Base-by-base conservation (phyloP, 2,797 vertebrate genomes). In the Cottoperca gobio region DNA sequence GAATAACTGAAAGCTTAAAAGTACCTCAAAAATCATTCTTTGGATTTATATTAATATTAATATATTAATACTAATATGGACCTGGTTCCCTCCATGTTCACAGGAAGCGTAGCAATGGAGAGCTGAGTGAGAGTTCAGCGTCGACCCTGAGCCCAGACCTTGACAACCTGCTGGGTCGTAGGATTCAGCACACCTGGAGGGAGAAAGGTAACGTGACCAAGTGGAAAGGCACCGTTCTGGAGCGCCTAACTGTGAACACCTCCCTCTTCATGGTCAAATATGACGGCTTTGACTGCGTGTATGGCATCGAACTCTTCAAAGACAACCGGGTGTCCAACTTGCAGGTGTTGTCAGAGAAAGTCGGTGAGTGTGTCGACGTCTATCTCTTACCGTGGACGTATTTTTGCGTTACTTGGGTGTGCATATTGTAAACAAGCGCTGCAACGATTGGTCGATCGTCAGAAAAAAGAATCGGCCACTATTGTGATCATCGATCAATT, bases 201-300 rank as follows among this genome's bases (percentile, higher is more conserved):
- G 95, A 96, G 91, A 96, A 96, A 81, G 95, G 95, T 0, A 94
- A 92, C 0, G 86, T 95, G 72, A 96, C 95, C 74, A 95, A 95
- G 81, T 96, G 95, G 95, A 96, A 96, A 79, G 95, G 95, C 73
- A 96, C 95, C 0, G 95, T 96, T 2, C 86, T 96, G 78, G 95
- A 96, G 91, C 94, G 95, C 14, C 92, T 96, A 1, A 93, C 86
- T 5, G 94, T 95, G 57, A 95, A 95, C 89, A 91, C 54, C 35
- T 95, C 92, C 4, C 94, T 96, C 50, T 96, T 94, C 89, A 95
- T 96, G 95, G 94, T 96, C 57, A 96, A 96, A 84, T 96, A 96
- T 43, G 95, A 96, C 19, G 95, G 95, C 78, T 96, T 96, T 0
- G 95, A 96, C 61, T 96, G 95, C 2, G 93, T 96, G 69, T 96